Evolutionary conservation across 2,797 vertebrate genomes (phyloP).

Genomic region (Cirrhinus molitorella): DNA sequence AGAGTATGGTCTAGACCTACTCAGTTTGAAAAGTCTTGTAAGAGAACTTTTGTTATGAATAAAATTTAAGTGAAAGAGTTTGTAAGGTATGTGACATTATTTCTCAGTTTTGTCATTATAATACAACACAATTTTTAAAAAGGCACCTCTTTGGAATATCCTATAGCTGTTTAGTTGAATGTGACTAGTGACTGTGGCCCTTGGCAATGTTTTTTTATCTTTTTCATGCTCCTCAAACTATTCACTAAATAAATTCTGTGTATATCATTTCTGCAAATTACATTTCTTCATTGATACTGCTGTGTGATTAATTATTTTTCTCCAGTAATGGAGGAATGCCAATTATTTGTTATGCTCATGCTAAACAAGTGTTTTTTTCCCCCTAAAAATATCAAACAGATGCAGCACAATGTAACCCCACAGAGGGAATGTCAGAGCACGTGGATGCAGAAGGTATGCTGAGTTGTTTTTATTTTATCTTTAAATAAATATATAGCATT

Average conservation of each 20-base stretch:
- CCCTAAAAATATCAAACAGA: not conserved
- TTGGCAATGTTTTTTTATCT: not conserved
- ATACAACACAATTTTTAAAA: not conserved
- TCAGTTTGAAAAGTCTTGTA: too few species aligned
- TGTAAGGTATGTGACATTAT: not conserved
- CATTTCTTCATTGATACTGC: not conserved
- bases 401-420: not conserved
- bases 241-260: not conserved
- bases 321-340: not conserved
- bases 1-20: too few species aligned
- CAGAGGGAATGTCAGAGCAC: conserved; percentile 7
- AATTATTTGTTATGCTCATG: not conserved
- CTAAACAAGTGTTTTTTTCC: not conserved
- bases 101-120: not conserved
- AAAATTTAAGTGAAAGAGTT: not conserved
- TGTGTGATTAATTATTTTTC: conserved; percentile 5
- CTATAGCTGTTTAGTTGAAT: conserved; percentile 2
- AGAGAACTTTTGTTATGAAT: too few species aligned
- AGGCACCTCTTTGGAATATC: conserved; percentile 5
- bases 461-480: conserved; percentile 5
- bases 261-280: not conserved
- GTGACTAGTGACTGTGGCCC: conserved; percentile 7
- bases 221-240: not conserved
- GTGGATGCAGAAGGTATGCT: not conserved
- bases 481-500: conserved; percentile 1